Evolutionary conservation across 1,140 invertebrate genomes (phyloP), one percentile per base, ranked within the genome.

Genomic region (Cotesia typhae): DNA sequence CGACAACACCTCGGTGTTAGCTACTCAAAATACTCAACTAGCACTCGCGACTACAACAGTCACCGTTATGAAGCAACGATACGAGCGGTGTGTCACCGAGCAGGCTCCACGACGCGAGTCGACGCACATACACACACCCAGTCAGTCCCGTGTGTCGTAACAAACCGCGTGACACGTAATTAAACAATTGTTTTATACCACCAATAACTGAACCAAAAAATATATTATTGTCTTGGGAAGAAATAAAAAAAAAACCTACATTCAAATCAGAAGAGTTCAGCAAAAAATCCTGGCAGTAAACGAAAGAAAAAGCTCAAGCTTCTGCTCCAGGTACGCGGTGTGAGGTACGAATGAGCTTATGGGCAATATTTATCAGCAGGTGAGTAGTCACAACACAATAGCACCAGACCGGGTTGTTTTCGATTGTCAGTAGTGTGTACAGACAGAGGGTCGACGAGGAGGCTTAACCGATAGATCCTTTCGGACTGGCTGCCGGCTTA

Each of bases 401-500:
- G 70, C 60, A 71, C 59, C 77, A 67, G 74, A 67, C 73, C 37
- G 37, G 67, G 69, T 71, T 55, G 65, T 47, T 28, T 28, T 28
- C 35, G 51, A 71, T 35, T 53, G 28, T 68, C 59, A 65, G 77
- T 77, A 79, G 79, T 47, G 41, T 47, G 41, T 47, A 47, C 41
- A 47, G 71, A 47, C 41, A 47, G 71, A 73, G 71, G 78, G 77
- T 76, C 78, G 80, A 78, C 78, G 70, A 79, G 41, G 41, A 47
- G 79, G 83, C 82, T 85, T 85, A 84, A 80, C 83, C 76, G 77
- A 78, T 82, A 84, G 83, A 85, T 82, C 83, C 82, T 83, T 81
- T 83, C 80, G 84, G 83, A 84, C 84, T 84, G 83, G 80, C 83
- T 84, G 80, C 74, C 80, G 81, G 83, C 84, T 86, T 84, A 85